A percentile compares a stretch with the other conserved stretches of the same genome.
Conservation (phyloP, 1,140 invertebrate genomes). For the Drosophila kohkoa region DNA sequence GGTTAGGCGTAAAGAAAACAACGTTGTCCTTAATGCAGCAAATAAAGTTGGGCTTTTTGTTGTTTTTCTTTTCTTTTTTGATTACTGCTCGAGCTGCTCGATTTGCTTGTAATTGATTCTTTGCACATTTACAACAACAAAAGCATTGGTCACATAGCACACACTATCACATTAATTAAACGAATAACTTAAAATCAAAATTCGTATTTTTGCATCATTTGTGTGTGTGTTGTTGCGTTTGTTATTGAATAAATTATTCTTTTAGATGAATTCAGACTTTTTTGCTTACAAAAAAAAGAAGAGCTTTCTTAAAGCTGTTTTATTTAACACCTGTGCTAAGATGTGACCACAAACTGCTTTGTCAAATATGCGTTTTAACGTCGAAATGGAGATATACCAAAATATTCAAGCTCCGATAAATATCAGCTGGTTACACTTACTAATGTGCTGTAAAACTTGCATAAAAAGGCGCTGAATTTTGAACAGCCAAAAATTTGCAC, state of each 20-base stretch:
- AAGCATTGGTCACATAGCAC: constrained; percentile 16
- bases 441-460: no score
- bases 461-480: no score
- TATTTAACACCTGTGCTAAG: no score
- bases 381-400: no score
- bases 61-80: constrained; percentile 19
- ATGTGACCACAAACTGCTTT: no score
- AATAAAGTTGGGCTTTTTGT: constrained; percentile 29
- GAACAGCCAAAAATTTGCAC: no score
- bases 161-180: constrained; percentile 26
- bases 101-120: constrained; percentile 8
- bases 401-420: no score
- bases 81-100: constrained; percentile 8
- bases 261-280: no score
- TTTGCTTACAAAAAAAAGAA: no score
- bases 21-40: constrained; percentile 14
- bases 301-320: no score
- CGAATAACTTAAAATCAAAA: constrained; percentile 37
- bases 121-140: constrained; percentile 15
- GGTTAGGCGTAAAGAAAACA: constrained; percentile 11
- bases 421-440: no score
- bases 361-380: no score
- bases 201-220: constrained; percentile 13
- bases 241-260: constrained; percentile 4
- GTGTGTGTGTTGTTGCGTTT: not conserved